Conservation (phyloP, 2,888 invertebrate genomes). For the Ophion obscuratus region DNA sequence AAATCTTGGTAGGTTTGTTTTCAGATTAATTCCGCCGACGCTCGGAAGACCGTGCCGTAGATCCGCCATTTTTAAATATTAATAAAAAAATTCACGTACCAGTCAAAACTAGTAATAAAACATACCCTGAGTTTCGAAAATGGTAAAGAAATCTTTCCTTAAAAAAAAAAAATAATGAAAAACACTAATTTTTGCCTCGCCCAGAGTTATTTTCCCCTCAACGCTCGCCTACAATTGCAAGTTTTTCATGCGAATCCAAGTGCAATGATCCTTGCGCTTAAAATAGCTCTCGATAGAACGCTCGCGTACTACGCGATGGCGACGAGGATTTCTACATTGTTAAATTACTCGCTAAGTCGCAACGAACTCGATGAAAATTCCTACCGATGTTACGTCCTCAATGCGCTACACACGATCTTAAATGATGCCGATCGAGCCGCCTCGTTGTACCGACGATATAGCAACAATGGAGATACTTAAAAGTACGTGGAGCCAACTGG, state of each 20-base stretch:
- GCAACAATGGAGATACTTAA: slow-evolving; percentile 68
- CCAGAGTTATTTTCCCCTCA: no score
- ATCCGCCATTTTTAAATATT: no score
- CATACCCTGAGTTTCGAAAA: no score
- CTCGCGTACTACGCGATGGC: neutral
- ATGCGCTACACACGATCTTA: slow-evolving; percentile 40
- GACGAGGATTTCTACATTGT: neutral
- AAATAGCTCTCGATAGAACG: neutral
- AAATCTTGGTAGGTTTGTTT: no score
- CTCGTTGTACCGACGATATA: slow-evolving; percentile 49
- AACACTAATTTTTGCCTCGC: no score
- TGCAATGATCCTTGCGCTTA: neutral
- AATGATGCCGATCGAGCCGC: slow-evolving; percentile 51
- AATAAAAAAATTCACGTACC: no score
- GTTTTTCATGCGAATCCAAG: slow-evolving; percentile 13
- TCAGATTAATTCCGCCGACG: no score
- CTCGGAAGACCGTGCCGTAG: no score
- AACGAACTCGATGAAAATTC: slow-evolving; percentile 24
- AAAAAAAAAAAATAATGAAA: no score
- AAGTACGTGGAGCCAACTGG: slow-evolving; percentile 76
- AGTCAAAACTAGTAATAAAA: no score
- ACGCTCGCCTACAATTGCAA: slow-evolving; percentile 25
- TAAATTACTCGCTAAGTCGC: slow-evolving; percentile 28
- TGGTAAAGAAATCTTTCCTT: no score
- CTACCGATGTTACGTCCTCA: slow-evolving; percentile 26